Base-by-base conservation (phyloP, 2,888 invertebrate species). In the Perizoma flavofasciatum region DNA sequence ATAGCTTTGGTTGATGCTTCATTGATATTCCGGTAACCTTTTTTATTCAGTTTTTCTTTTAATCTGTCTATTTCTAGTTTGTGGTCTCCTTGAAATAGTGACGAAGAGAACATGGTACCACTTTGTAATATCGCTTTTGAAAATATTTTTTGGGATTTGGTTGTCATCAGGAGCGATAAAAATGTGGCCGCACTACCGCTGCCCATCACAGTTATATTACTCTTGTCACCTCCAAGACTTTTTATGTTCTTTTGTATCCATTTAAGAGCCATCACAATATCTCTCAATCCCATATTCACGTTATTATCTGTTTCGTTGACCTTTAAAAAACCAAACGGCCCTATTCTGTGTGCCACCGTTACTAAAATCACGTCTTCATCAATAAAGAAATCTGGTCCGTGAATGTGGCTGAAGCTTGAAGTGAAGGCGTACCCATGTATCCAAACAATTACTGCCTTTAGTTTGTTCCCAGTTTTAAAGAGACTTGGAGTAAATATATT, bases 401-500 rank as follows among this genome's bases (percentile, higher is more conserved):
- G 81, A 40, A 92, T 77, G 47, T 92, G 89, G 65, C 92, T 91
- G 41, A 91, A 86, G 66, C 89, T 87, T 3, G 89, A 81, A 33
- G 85, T 71, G 46, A 89, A 92, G 1, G 83, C 87, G 55, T 89
- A 89, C 9, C 92, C 92, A 64, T 92, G 92, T 47, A 91, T 78
- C 86, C 86, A 92, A 9, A 92, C 81, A 46, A 91, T 74, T 0
- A 90, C 85, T 6, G 91, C 67, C 66, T 79, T 85, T 7, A 63
- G 56, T 10, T 62, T 58, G 10, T 64, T 67, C 35, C 61, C 62
- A 8, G 40, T 46, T 49, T 79, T 82, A 0, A 82, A 82, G 61
- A 94, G 70, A 58, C 77, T 77, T 1, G 95, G 94, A 5, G 94
- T 93, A 74, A 94, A 95, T 5, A 96, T 93, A 76, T 96, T 96